Evolutionary conservation across 2,797 vertebrate genomes (phyloP).

Genomic region (Rhinogobio ventralis): DNA sequence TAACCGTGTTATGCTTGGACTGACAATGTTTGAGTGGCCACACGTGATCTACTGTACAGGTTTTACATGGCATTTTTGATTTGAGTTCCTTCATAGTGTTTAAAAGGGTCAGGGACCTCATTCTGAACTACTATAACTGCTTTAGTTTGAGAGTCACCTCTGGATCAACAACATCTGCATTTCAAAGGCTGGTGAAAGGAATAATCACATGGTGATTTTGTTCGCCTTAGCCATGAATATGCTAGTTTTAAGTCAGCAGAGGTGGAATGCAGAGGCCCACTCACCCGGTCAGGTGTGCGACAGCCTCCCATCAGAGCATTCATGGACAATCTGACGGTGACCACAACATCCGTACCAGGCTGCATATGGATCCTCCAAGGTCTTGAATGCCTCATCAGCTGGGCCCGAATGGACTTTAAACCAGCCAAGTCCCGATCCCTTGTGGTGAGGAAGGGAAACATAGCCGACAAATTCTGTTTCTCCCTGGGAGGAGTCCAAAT

Average conservation of each 20-base stretch:
- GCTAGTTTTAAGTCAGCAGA: neutral
- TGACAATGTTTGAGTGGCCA: too few species aligned
- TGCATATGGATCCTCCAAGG: neutral
- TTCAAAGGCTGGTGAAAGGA: neutral
- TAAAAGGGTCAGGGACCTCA: neutral
- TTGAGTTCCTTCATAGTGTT: too few species aligned
- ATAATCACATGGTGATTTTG: neutral
- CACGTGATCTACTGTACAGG: too few species aligned
- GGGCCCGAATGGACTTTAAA: neutral
- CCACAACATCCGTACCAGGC: neutral
- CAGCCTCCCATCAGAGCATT: neutral
- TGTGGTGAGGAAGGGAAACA: neutral
- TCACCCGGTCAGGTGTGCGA: neutral
- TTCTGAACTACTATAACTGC: conserved; percentile 3
- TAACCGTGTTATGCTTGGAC: too few species aligned
- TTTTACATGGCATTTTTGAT: too few species aligned
- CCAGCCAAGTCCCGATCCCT: neutral
- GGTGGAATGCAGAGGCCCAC: neutral
- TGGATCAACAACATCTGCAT: neutral
- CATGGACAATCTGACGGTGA: neutral
- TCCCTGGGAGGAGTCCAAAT: neutral
- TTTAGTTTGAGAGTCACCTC: neutral
- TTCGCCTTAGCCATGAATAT: neutral
- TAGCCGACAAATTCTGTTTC: neutral
- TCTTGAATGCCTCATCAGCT: neutral